Base-by-base conservation (phyloP, 2,797 vertebrate species). In the Phoeniculus purpureus region DNA sequence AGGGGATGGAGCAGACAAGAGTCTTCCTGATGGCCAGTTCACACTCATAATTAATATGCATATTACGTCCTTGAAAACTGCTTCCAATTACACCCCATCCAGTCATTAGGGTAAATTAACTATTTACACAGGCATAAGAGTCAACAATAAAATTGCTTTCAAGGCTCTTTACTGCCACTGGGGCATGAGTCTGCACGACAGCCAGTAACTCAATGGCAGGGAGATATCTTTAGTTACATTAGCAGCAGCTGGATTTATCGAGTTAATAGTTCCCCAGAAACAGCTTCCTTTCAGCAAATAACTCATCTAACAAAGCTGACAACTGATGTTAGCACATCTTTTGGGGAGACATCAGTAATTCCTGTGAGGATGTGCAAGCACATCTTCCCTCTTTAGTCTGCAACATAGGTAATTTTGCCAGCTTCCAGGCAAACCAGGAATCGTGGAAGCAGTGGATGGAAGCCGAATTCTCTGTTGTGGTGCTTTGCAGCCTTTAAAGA, bases 91-190 rank as follows among this genome's bases (percentile, higher is more conserved):
- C 3, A 18, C 70, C 59, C 66, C 45, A 83, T 89, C 52, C 52
- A 64, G 47, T 85, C 76, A 90, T 85, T 94, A 94, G 45, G 55
- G 54, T 75, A 89, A 94, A 89, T 89, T 85, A 83, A 67, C 84
- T 92, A 87, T 89, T 96, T 85, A 86, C 52, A 73, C 55, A 85
- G 56, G 20, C 45, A 5, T 47, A 52, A 89, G 43, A 90, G 19
- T 70, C 89, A 94, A 92, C 66, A 92, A 85, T 66, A 81, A 76
- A 94, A 92, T 61, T 60, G 56, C 59, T 81, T 90, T 90, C 34
- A 66, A 90, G 79, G 66, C 81, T 51, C 75, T 95, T 94, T 8
- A 43, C 29, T 82, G 54, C 73, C 70, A 67, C 79, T 89, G 83
- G 68, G 62, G 60, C 40, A 54, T 1, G 3, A 45, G 25, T 7